Base-by-base conservation (phyloP, 2,113 vertebrate genomes). In the Notiomystis cincta region DNA sequence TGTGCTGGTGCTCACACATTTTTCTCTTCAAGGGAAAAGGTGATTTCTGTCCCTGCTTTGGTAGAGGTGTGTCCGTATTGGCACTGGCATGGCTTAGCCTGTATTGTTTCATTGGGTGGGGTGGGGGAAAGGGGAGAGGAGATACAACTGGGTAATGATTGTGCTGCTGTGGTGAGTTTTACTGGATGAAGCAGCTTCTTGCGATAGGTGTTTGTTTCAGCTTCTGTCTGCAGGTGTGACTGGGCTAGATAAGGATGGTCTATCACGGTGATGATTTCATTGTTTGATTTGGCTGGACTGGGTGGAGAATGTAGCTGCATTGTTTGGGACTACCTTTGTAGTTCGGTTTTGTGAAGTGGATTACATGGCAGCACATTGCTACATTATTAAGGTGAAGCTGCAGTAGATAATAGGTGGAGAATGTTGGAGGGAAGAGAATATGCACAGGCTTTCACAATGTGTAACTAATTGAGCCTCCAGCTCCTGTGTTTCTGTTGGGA, bases 201-300 rank as follows among this genome's bases (percentile, higher is more conserved):
- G 82, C 23, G 13, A 93, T 94, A 84, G 79, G 51, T 95, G 82
- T 94, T 95, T 83, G 96, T 56, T 93, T 71, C 93, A 88, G 95
- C 85, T 93, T 58, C 93, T 96, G 85, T 93, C 90, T 96, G 72
- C 92, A 96, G 85, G 95, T 96, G 92, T 96, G 96, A 96, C 93
- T 89, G 82, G 48, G 58, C 82, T 53, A 96, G 94, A 96, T 96
- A 96, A 95, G 92, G 88, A 92, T 81, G 80, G 90, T 95, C 92
- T 94, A 71, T 96, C 96, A 28, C 4, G 20, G 21, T 72, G 90
- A 69, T 96, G 93, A 95, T 94, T 96, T 96, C 95, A 94, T 95
- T 97, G 93, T 95, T 95, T 97, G 92, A 94, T 92, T 97, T 96
- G 93, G 93, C 96, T 84, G 93, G 72, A 87, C 89, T 94, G 88